These are phyloP conservation scores for Scaptomyza tumidula DNA, from an alignment of 2,888 invertebrate genomes.

Conservation along the genomic window DNA sequence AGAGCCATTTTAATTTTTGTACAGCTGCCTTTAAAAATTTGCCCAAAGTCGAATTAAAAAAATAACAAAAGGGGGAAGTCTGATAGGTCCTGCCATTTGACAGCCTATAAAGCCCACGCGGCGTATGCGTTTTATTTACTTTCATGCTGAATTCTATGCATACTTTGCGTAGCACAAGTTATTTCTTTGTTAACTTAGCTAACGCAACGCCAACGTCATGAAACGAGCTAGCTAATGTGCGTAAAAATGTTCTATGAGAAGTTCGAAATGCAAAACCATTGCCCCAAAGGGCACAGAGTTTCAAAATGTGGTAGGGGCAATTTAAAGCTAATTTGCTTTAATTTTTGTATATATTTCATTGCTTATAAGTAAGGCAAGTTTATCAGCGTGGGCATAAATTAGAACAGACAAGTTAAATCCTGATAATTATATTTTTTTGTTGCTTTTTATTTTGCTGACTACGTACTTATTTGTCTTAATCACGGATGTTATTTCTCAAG, in stretches of 20 bases:
- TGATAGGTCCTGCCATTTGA: slow-evolving; percentile 58
- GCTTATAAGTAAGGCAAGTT: background rate
- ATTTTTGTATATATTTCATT: background rate
- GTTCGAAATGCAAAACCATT: slow-evolving; percentile 17
- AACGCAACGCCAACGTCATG: slow-evolving; percentile 19
- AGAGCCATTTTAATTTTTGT: slow-evolving; percentile 63
- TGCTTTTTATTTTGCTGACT: background rate
- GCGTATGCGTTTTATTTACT: slow-evolving; percentile 75
- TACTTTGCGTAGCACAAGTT: slow-evolving; percentile 57
- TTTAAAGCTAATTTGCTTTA: background rate
- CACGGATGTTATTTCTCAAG: slow-evolving; percentile 5
- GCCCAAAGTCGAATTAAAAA: background rate
- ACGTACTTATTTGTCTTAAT: background rate
- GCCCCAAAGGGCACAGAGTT: background rate
- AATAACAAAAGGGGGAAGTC: slow-evolving; percentile 19
- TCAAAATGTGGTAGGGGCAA: background rate
- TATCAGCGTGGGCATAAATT: background rate
- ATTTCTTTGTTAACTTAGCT: slow-evolving; percentile 11
- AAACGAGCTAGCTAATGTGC: slow-evolving; percentile 53
- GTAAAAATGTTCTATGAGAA: slow-evolving; percentile 46
- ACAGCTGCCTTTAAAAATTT: slow-evolving; percentile 63
- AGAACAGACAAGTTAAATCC: background rate
- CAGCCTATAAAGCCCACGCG: slow-evolving; percentile 63
- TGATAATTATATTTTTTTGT: background rate
- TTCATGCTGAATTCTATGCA: slow-evolving; percentile 65